Conservation (phyloP, 2,113 vertebrate genomes). For the Melozone crissalis region DNA sequence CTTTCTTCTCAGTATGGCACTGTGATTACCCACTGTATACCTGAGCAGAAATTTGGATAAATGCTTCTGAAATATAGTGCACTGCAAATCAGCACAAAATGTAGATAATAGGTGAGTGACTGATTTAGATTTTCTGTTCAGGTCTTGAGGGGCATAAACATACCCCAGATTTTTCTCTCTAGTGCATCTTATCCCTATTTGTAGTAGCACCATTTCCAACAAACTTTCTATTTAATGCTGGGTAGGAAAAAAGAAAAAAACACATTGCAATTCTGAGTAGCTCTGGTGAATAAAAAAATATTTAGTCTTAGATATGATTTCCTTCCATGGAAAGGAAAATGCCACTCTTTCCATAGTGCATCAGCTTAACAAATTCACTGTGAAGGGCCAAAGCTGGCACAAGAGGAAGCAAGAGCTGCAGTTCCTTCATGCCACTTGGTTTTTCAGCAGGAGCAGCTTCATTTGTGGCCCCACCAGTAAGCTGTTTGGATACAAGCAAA, state of each 20-base stretch:
- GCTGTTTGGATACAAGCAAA: not conserved
- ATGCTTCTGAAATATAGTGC: not conserved
- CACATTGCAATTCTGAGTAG: not conserved
- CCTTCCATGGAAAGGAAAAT: not conserved
- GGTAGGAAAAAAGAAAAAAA: not conserved
- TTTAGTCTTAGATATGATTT: not conserved
- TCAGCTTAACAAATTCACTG: not conserved
- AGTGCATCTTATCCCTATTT: not conserved
- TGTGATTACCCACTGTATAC: not conserved
- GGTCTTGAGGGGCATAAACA: not conserved
- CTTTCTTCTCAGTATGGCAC: not conserved
- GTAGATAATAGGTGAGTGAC: not conserved
- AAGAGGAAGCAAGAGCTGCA: not conserved
- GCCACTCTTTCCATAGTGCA: not conserved
- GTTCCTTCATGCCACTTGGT: not conserved
- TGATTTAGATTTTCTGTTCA: not conserved
- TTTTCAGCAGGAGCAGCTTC: not conserved
- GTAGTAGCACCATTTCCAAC: not conserved
- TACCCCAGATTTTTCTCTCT: not conserved
- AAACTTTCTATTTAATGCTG: not conserved
- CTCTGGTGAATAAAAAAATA: not conserved
- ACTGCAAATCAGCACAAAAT: not conserved
- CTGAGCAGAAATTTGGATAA: not conserved
- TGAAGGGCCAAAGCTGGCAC: not conserved
- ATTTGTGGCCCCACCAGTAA: not conserved